These are phyloP conservation scores for Solea solea DNA, from an alignment of 2,113 vertebrate species.

Conservation along the genomic window DNA sequence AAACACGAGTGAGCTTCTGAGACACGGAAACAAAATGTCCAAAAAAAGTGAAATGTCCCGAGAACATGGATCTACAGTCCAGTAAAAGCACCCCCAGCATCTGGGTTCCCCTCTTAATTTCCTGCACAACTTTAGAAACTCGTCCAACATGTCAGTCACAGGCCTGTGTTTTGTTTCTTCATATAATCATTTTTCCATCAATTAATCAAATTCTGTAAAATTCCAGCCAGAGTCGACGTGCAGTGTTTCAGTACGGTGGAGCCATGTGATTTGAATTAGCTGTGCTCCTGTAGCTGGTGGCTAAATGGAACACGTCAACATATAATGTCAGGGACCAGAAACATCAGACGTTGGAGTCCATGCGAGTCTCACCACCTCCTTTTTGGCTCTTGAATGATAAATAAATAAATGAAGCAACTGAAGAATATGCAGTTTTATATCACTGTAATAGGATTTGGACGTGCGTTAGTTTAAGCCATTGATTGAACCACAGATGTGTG, in stretches of 20 bases:
- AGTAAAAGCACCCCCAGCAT: too few relatives aligned
- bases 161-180: constrained; percentile 18
- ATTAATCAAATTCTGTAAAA: not conserved
- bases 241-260: constrained; percentile 9
- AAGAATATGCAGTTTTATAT: not conserved
- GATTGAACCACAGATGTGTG: constrained; percentile 38
- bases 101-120: too few relatives aligned
- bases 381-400: constrained; percentile 1
- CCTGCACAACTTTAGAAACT: not conserved
- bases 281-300: constrained; percentile 5
- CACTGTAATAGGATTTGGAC: constrained; percentile 12
- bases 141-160: constrained; percentile 1
- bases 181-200: constrained; percentile 41
- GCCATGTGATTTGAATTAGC: constrained; percentile 51
- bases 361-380: not conserved
- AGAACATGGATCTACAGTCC: too few relatives aligned
- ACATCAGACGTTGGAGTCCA: constrained; percentile 7
- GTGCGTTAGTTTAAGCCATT: constrained; percentile 52
- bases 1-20: too few relatives aligned
- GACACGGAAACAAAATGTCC: too few relatives aligned
- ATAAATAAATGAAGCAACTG: constrained; percentile 2
- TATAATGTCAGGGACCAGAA: too few relatives aligned
- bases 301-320: constrained; percentile 24
- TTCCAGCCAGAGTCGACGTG: constrained; percentile 35
- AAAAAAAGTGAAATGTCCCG: too few relatives aligned